Evolutionary conservation across 1,140 invertebrate genomes (phyloP).

Genomic region (Platyura marginata): DNA sequence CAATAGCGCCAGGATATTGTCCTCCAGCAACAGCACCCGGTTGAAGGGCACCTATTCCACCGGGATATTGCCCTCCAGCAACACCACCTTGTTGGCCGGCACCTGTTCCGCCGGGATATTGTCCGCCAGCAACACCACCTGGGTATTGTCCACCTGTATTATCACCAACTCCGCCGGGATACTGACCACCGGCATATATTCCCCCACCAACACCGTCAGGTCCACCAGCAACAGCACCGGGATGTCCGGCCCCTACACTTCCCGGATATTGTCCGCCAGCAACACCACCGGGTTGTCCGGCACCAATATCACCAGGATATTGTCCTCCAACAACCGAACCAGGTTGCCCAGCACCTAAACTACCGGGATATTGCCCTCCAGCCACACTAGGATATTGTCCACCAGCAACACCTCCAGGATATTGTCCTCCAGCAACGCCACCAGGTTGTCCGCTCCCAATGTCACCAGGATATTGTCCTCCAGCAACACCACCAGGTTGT

Average conservation of each 20-base stretch:
- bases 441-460: not conserved
- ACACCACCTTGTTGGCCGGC: not conserved
- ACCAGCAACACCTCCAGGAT: too few species aligned
- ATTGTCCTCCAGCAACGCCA: not conserved
- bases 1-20: not conserved
- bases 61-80: not conserved
- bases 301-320: not conserved
- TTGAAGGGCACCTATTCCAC: not conserved
- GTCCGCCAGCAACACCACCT: too few species aligned
- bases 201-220: not conserved
- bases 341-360: slow-evolving; percentile 8
- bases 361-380: slow-evolving; percentile 5
- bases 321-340: slow-evolving; percentile 3
- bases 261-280: not conserved
- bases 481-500: slow-evolving; percentile 5
- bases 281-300: not conserved
- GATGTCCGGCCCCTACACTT: too few species aligned
- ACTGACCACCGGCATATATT: not conserved
- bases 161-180: not conserved
- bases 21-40: not conserved
- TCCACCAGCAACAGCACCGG: not conserved
- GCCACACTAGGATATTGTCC: not conserved
- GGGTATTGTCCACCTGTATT: not conserved
- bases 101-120: not conserved
- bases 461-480: slow-evolving; percentile 1